phyloP scores from a whole-genome alignment of 2,888 invertebrate species.

The Seira sanloemensis region DNA sequence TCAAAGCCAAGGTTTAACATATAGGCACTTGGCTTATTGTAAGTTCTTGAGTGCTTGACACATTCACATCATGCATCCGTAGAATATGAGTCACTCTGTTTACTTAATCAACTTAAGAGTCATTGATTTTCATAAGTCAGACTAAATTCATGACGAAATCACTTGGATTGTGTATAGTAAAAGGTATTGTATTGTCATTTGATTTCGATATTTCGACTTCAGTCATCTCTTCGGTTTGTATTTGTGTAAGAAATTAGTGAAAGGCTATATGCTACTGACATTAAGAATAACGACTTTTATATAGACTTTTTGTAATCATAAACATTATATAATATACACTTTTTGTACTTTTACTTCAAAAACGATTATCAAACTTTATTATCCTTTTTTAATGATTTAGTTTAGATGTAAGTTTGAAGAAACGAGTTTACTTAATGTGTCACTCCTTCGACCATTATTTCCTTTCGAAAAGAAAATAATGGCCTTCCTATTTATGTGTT shows the following conservation, averaged over 20 bases:
- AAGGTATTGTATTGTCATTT: no score
- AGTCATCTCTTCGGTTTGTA: no score
- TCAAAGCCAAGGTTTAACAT: no score
- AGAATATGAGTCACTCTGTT: slow-evolving; percentile 13
- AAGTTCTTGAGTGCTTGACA: no score
- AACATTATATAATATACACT: no score
- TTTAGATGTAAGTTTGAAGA: not conserved
- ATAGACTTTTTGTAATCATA: not conserved
- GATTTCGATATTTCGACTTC: no score
- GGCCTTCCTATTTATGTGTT: slow-evolving; percentile 62
- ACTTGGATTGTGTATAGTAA: no score
- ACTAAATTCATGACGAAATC: slow-evolving; percentile 20
- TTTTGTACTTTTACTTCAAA: not conserved
- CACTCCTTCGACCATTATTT: slow-evolving; percentile 44
- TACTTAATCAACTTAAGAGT: slow-evolving; percentile 9
- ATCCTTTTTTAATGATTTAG: not conserved
- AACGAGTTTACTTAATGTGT: not conserved
- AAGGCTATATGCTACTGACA: no score
- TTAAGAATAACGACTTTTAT: no score
- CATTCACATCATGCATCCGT: not conserved
- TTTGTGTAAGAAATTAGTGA: no score
- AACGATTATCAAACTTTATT: not conserved
- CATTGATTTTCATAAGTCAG: slow-evolving; percentile 4
- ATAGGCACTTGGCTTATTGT: no score
- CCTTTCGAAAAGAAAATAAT: slow-evolving; percentile 46